Percentiles rank a stretch among this genome's conserved stretches.
Evolutionary conservation across 2,113 vertebrate genomes (phyloP).

Genomic region (Planiliza haematocheilus): DNA sequence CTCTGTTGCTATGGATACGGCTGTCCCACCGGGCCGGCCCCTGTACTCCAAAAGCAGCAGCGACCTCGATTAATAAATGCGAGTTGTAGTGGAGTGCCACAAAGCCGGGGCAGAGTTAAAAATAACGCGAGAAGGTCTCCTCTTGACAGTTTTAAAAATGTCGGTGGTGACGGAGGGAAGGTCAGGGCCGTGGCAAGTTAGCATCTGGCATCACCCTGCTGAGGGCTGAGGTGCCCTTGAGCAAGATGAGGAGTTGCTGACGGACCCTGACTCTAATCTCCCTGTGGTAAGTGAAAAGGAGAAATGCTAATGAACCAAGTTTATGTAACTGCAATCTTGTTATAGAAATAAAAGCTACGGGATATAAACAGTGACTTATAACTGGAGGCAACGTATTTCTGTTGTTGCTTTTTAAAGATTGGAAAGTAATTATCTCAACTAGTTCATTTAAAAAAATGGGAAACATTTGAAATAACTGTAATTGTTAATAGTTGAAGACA

Average conservation of each 20-base stretch:
- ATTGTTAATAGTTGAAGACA: no score
- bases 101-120: constrained; percentile 35
- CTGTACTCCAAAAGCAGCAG: constrained; percentile 60
- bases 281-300: neutral
- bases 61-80: constrained; percentile 67
- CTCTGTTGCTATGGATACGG: constrained; percentile 78
- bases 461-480: no score
- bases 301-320: neutral
- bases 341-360: neutral
- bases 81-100: constrained; percentile 21
- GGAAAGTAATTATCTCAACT: no score
- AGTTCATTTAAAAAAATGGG: no score
- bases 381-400: neutral
- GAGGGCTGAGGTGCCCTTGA: constrained; percentile 29
- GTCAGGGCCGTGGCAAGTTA: neutral
- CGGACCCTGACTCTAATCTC: constrained; percentile 20
- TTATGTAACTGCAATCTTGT: neutral
- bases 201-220: neutral
- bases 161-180: neutral
- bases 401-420: no score
- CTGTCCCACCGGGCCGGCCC: constrained; percentile 65
- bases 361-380: neutral
- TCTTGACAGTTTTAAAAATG: neutral
- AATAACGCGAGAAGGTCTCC: constrained; percentile 9
- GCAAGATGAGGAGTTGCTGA: constrained; percentile 6